Base-by-base conservation (phyloP, 1,140 invertebrate species). In the Telenomus remus region DNA sequence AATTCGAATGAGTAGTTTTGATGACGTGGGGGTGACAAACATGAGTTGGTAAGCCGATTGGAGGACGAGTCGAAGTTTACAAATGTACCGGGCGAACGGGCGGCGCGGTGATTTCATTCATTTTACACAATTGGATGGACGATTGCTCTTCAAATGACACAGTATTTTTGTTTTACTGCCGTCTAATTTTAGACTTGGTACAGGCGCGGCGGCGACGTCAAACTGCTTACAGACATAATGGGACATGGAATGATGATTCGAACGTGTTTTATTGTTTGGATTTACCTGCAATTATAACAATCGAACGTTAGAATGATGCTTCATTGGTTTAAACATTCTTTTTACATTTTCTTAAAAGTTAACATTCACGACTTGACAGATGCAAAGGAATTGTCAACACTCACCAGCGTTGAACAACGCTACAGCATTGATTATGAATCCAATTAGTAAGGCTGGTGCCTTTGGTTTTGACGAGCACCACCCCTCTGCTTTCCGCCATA, bases 371-470 rank as follows among this genome's bases (percentile, higher is more conserved):
- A 27, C 19, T 27, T 27, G 19, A 27, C 19, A 27, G 19, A 27
- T 27, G 19, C 19, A 27, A 27, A 27, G 19, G 19, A 27, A 27
- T 27, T 27, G n/a, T 27, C 19, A 51, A 10, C 27, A 88, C 86
- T 88, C 84, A 88, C 86, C 87, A 84, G 84, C 81, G 80, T 86
- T 85, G 55, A 1, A 86, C 82, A 87, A 88, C 83, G 84, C 84
- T 84, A 81, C 81, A 76, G 80, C 85, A 86, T 85, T 85, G 83
- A 79, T 81, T 73, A 82, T 84, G 79, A 81, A 83, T 84, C 81
- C 84, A 82, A 81, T 90, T 91, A 93, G 89, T 94, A 94, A 81
- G 93, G 93, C 89, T 93, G 92, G 89, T 93, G 92, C 90, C 93
- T 92, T 89, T 93, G 92, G 87, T 91, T 92, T 85, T 91, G 89